Conservation (phyloP, 1,140 invertebrate species). For the Pinna nobilis region DNA sequence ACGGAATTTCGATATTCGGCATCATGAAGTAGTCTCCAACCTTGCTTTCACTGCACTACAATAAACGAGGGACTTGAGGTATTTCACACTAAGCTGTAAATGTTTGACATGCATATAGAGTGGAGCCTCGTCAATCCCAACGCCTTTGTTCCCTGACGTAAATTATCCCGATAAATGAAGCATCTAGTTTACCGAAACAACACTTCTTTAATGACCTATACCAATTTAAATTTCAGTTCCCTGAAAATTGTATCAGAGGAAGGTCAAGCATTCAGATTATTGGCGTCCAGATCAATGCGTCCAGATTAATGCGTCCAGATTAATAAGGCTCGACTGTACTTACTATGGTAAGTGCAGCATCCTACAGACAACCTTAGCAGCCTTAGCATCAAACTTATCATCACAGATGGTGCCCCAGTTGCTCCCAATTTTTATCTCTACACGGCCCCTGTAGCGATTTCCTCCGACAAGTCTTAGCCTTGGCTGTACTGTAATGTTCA, state of each 20-base stretch:
- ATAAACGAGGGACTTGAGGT: no score
- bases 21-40: no score
- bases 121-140: no score
- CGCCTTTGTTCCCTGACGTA: no score
- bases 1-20: no score
- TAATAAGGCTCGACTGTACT: slow-evolving; percentile 19
- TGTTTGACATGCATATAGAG: no score
- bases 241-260: slow-evolving; percentile 79
- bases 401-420: slow-evolving; percentile 65
- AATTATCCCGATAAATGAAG: no score
- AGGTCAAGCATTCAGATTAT: slow-evolving; percentile 79
- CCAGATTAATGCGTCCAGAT: slow-evolving; percentile 5
- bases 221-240: slow-evolving; percentile 82
- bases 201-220: slow-evolving; percentile 82
- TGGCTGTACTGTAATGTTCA: slow-evolving; percentile 8
- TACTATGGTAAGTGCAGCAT: slow-evolving; percentile 12
- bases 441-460: slow-evolving; percentile 40
- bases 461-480: slow-evolving; percentile 60
- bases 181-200: no score
- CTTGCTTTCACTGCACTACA: no score
- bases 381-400: slow-evolving; percentile 48
- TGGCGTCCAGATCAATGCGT: slow-evolving; percentile 19
- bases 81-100: no score
- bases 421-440: slow-evolving; percentile 48
- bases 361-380: slow-evolving; percentile 60